Conservation (phyloP, 2,113 vertebrate species). For the Salvelinus fontinalis region DNA sequence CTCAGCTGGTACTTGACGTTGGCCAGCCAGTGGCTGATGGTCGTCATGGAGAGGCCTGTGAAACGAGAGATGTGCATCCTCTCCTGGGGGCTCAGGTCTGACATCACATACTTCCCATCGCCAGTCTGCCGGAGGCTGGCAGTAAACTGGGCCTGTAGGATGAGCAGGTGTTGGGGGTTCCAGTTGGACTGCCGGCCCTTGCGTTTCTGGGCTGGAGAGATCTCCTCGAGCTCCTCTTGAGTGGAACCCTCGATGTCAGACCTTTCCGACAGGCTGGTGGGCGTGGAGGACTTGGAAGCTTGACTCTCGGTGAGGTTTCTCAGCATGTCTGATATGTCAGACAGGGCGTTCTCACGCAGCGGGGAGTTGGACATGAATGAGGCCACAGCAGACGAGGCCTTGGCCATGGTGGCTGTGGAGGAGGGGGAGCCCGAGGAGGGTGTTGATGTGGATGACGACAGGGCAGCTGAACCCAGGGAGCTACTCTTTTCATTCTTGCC, state of each 20-base stretch:
- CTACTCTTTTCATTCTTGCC: conserved; percentile 88
- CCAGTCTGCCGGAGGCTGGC: conserved; percentile 94
- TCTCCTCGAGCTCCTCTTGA: conserved; percentile 91
- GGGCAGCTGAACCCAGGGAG: conserved; percentile 79
- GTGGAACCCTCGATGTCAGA: conserved; percentile 91
- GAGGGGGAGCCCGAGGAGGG: conserved; percentile 90
- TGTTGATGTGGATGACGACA: conserved; percentile 76
- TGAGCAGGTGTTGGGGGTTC: conserved; percentile 98
- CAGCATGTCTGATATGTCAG: conserved; percentile 99
- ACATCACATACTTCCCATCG: conserved; percentile 98
- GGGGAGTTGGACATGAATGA: conserved; percentile 97
- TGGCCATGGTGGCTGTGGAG: conserved; percentile 88
- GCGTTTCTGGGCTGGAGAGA: conserved; percentile 94
- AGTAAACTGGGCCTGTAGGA: conserved; percentile 97
- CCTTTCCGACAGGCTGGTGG: conserved; percentile 94
- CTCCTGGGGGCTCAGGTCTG: conserved; percentile 98
- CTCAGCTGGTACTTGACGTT: conserved; percentile 99
- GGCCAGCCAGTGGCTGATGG: conserved; percentile 98
- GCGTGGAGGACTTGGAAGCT: conserved; percentile 94
- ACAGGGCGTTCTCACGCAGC: conserved; percentile 96
- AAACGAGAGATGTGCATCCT: conserved; percentile 98
- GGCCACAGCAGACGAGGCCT: conserved; percentile 90
- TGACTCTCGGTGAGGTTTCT: conserved; percentile 98
- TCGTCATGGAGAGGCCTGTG: conserved; percentile 98
- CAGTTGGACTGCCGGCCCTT: conserved; percentile 99